Conservation (phyloP, 2,113 vertebrate genomes). For the Rutilus rutilus region DNA sequence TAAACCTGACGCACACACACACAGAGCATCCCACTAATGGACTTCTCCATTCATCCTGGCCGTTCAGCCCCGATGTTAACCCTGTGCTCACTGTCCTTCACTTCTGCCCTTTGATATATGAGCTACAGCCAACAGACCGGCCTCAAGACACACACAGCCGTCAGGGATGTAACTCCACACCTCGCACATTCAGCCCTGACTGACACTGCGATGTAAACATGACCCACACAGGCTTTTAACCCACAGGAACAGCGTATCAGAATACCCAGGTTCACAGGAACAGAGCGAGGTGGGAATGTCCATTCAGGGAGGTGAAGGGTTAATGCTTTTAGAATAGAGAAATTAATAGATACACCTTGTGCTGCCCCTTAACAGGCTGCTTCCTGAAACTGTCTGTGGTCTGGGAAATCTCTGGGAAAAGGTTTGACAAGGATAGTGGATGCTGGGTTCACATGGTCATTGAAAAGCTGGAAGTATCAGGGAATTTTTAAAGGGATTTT, state of each 20-base stretch:
- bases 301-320: constrained; percentile 48
- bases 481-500: neutral
- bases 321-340: constrained; percentile 55
- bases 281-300: constrained; percentile 14
- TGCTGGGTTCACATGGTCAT: neutral
- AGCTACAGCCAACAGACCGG: constrained; percentile 35
- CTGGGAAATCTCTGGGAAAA: neutral
- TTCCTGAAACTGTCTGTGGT: constrained; percentile 1
- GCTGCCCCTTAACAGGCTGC: constrained; percentile 14
- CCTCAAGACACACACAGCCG: constrained; percentile 45
- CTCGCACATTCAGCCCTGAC: constrained; percentile 54
- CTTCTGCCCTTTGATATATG: constrained; percentile 56
- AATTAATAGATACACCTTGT: constrained; percentile 41
- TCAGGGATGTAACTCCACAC: constrained; percentile 57
- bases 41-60: constrained; percentile 43
- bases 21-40: constrained; percentile 39
- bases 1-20: constrained; percentile 13
- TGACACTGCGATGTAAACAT: constrained; percentile 62
- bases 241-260: constrained; percentile 45
- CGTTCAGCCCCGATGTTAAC: constrained; percentile 23
- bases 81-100: constrained; percentile 28
- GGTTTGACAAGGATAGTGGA: neutral
- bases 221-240: constrained; percentile 48
- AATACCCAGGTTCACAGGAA: constrained; percentile 49
- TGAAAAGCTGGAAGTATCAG: neutral